Percentiles rank a stretch among this genome's conserved stretches.
Conservation (phyloP, 2,888 invertebrate genomes). For the Scaptomyza parva region DNA sequence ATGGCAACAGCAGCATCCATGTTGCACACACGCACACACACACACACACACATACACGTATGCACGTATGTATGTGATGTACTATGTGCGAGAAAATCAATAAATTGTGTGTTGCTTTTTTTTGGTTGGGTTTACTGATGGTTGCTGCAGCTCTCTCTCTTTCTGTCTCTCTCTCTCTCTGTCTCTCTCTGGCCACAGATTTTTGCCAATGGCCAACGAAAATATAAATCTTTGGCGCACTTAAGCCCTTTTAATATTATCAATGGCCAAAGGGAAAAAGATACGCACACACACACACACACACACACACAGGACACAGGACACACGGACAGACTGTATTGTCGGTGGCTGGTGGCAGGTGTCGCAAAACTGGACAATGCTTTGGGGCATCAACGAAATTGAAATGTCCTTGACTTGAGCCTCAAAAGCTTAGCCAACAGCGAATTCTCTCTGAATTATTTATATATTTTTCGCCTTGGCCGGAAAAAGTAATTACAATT, state of each 20-base stretch:
- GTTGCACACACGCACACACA: conserved; percentile 20
- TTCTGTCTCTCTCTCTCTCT: no score
- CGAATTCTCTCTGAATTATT: not conserved
- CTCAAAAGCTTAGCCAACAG: not conserved
- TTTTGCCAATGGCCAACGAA: conserved; percentile 65
- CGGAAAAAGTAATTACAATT: conserved; percentile 6
- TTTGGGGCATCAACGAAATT: conserved; percentile 21
- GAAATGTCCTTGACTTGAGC: conserved; percentile 7
- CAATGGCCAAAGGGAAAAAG: conserved; percentile 56
- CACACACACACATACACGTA: conserved; percentile 10
- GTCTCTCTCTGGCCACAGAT: conserved; percentile 44
- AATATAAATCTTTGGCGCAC: conserved; percentile 76
- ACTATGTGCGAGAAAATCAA: conserved; percentile 71
- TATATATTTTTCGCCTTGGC: not conserved
- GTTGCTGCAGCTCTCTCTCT: not conserved
- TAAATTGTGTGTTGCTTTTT: conserved; percentile 67
- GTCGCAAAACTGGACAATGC: conserved; percentile 18
- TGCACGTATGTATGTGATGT: conserved; percentile 24
- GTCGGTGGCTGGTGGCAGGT: conserved; percentile 22
- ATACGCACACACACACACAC: conserved; percentile 14
- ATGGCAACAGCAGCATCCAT: conserved; percentile 66
- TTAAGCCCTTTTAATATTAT: conserved; percentile 79
- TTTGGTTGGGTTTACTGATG: conserved; percentile 31
- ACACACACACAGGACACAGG: no score
- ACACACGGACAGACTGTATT: not conserved